A percentile compares a stretch with the other conserved stretches of the same genome.
These are phyloP conservation scores for Calliphora vomitoria DNA, from an alignment of 2,888 invertebrate genomes.

Conservation along the genomic window DNA sequence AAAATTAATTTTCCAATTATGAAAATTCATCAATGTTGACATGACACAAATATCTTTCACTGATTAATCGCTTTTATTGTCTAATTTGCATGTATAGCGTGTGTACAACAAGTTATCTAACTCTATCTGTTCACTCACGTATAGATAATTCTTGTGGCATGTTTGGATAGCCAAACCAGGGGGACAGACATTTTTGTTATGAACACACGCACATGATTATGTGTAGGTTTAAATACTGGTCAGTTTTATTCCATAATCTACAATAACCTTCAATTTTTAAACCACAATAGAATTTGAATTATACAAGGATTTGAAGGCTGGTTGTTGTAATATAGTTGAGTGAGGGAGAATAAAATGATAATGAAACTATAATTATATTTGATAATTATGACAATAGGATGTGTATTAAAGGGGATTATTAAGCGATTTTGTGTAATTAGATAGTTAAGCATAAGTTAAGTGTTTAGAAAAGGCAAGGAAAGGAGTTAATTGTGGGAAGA, in stretches of 20 bases:
- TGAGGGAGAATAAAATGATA: neutral
- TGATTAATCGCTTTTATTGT: neutral
- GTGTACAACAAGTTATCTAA: neutral
- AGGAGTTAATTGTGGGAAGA: too few species aligned
- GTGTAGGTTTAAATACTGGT: neutral
- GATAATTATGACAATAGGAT: neutral
- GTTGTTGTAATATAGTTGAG: neutral
- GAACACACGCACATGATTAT: neutral
- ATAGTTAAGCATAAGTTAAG: neutral
- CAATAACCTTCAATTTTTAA: neutral
- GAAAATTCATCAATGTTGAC: neutral
- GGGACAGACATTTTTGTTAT: neutral
- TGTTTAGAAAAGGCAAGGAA: neutral
- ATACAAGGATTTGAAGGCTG: neutral
- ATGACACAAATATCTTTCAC: neutral
- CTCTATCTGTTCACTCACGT: too few species aligned
- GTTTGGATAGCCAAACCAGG: neutral
- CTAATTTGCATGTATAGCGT: conserved; percentile 1
- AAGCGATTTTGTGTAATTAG: neutral
- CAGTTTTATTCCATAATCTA: neutral
- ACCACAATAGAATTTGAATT: neutral
- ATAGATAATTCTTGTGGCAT: neutral
- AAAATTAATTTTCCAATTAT: conserved; percentile 20
- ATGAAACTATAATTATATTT: neutral
- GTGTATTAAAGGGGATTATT: neutral